Evolutionary conservation across 2,797 vertebrate species (phyloP).

Genomic region (Urosaurus nigricauda): DNA sequence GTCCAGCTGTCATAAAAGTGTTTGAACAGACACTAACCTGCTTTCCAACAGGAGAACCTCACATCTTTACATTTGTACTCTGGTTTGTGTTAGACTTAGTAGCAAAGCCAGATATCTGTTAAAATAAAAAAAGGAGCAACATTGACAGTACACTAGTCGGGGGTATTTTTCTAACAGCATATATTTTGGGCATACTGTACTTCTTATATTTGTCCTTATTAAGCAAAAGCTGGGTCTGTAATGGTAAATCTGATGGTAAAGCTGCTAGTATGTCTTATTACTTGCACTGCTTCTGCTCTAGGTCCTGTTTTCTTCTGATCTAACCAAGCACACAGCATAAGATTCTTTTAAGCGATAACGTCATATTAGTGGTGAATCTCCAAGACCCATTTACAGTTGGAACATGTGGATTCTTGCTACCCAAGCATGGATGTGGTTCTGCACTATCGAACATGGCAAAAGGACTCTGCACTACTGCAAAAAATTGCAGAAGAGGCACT

Average conservation of each 20-base stretch:
- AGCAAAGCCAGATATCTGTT: neutral
- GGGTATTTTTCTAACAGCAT: neutral
- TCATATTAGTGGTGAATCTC: slow-evolving; percentile 67
- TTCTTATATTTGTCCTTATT: slow-evolving; percentile 36
- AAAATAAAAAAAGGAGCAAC: neutral
- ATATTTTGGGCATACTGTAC: slow-evolving; percentile 14
- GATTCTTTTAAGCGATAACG: slow-evolving; percentile 67
- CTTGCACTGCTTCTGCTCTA: slow-evolving; percentile 81
- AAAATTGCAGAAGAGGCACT: slow-evolving; percentile 83
- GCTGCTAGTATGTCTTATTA: slow-evolving; percentile 72
- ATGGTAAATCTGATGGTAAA: slow-evolving; percentile 44
- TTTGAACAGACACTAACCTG: neutral
- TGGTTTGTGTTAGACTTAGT: neutral
- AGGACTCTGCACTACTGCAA: slow-evolving; percentile 75
- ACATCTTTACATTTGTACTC: neutral
- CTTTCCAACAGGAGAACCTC: neutral
- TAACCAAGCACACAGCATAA: slow-evolving; percentile 72
- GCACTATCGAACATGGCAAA: slow-evolving; percentile 82
- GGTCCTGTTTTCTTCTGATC: slow-evolving; percentile 77
- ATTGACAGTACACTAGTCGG: neutral
- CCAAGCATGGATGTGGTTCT: slow-evolving; percentile 88
- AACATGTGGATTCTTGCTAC: slow-evolving; percentile 68
- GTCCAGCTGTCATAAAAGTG: neutral
- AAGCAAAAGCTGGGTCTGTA: slow-evolving; percentile 20
- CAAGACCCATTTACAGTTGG: slow-evolving; percentile 69